Base-by-base conservation (phyloP, 2,888 invertebrate genomes). In the Baronia brevicornis region DNA sequence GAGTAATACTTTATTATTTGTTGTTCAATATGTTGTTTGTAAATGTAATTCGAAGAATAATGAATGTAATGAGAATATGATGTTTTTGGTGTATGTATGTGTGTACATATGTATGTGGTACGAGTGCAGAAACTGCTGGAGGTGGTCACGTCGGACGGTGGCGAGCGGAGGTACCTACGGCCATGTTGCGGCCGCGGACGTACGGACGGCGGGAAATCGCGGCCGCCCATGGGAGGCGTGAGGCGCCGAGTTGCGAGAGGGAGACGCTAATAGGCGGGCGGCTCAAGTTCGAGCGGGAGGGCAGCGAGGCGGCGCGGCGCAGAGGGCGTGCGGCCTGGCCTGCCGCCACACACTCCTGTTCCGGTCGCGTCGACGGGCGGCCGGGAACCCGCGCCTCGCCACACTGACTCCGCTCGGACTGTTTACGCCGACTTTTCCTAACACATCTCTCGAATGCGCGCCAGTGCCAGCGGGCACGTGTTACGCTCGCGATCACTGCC, bases 231-330 rank as follows among this genome's bases (percentile, higher is more conserved):
- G 78, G 80, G 78, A 80, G 82, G 82, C 78, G 79, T 70, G 65
- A 71, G 73, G 63, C 74, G 65, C 63, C 63, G 52, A 51, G 57
- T 51, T 49, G 67, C 38, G 54, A 33, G 68, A 80, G 58, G 44
- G 60, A 71, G 74, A 79, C 51, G 56, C 61, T 41, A 51, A 44
- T 49, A 71, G 48, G 54, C 39, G 41, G 36, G 19, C 26, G 35
- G 39, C 33, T 41, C 51, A 40, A 38, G 75, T 41, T 55, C 41
- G 69, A 79, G 63, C 40, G 73, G 68, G 78, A 77, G 50, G 53
- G 51, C 44, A 43, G 69, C 48, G 85, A 86, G 86, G 86, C 86
- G 86, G 86, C 85, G 86, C 82, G 82, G 73, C 74, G 79, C 79
- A 67, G 84, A 84, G 84, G 84, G 84, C 84, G 85, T 80, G 57